Evolutionary conservation across 1,140 invertebrate genomes (phyloP).

Genomic region (Oreohelix idahoensis): DNA sequence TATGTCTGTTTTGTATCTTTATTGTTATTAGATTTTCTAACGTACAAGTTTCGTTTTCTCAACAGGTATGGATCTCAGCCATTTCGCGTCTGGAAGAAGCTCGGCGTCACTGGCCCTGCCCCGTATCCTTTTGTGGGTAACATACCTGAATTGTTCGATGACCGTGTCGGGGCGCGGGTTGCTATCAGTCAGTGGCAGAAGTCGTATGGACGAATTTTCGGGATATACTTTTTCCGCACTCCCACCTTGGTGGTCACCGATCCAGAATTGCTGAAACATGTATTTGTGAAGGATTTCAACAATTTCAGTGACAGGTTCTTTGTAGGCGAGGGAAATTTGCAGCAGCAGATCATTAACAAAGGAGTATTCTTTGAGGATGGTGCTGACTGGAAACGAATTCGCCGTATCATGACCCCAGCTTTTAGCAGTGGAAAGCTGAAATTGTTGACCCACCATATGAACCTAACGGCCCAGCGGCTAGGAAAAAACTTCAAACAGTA

Average conservation of each 20-base stretch:
- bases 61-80: constrained; percentile 16
- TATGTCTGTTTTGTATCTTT: too few relatives aligned
- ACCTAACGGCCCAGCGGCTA: background rate
- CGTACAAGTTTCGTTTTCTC: too few relatives aligned
- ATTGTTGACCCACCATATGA: constrained; percentile 63
- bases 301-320: constrained; percentile 23
- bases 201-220: constrained; percentile 22
- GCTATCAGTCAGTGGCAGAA: background rate
- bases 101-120: constrained; percentile 4
- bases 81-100: background rate
- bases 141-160: constrained; percentile 12
- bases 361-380: constrained; percentile 20
- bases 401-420: constrained; percentile 75
- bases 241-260: constrained; percentile 21
- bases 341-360: background rate
- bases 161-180: background rate
- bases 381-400: constrained; percentile 74
- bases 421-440: constrained; percentile 77
- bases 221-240: constrained; percentile 29
- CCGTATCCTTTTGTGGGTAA: constrained; percentile 27
- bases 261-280: constrained; percentile 21
- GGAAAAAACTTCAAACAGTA: background rate
- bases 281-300: constrained; percentile 35
- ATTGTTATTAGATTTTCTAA: too few relatives aligned
- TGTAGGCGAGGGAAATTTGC: background rate